These are phyloP conservation scores for Probosciger aterrimus DNA, from an alignment of 2,113 vertebrate genomes.

Conservation along the genomic window DNA sequence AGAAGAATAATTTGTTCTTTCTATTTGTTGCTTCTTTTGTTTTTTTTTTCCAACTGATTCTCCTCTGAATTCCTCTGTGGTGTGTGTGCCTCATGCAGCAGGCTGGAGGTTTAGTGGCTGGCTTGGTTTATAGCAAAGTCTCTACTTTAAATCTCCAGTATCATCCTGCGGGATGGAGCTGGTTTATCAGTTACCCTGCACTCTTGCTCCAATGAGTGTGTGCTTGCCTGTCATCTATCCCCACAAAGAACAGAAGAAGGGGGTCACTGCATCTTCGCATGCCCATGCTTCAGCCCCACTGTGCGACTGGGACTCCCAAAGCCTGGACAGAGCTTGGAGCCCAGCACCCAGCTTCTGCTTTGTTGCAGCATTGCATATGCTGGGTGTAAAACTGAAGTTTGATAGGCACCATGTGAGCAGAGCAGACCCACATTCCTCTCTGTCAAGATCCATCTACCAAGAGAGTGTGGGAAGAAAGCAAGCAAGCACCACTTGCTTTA, in stretches of 20 bases:
- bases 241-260: background rate
- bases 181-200: background rate
- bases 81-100: background rate
- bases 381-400: fast-evolving
- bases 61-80: background rate
- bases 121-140: background rate
- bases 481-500: background rate
- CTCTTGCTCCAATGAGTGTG: background rate
- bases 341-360: background rate
- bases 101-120: background rate
- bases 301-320: background rate
- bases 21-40: background rate
- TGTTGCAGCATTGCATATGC: background rate
- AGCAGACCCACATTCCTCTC: background rate
- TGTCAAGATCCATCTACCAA: background rate
- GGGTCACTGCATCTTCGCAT: background rate
- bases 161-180: background rate
- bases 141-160: background rate
- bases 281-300: background rate
- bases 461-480: background rate
- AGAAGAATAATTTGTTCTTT: background rate
- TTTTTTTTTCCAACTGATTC: background rate
- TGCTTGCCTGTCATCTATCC: background rate
- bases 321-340: background rate
- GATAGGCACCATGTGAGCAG: background rate